Evolutionary conservation across 2,888 invertebrate species (phyloP).

Genomic region (Conchocele bisecta): DNA sequence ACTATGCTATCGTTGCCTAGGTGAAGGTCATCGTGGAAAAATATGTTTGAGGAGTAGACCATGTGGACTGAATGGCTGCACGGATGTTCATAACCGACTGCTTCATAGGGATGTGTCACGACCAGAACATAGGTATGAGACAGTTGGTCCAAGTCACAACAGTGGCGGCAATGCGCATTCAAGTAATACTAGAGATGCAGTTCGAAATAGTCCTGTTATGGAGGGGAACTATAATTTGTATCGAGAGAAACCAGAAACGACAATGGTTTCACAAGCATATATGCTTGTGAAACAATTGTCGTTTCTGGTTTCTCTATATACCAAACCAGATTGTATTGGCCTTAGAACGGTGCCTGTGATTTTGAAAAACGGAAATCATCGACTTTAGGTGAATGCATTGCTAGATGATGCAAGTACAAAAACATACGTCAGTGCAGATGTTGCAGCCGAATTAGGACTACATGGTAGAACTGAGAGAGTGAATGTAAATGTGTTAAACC

Average conservation of each 20-base stretch:
- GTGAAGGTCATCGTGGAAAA: constrained; percentile 3
- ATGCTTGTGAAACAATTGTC: no score
- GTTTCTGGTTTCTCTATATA: no score
- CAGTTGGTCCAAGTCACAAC: background rate
- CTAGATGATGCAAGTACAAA: constrained; percentile 51
- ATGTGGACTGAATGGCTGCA: constrained; percentile 1
- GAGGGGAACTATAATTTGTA: constrained; percentile 1
- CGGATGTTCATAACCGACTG: constrained; percentile 5
- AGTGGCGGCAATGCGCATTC: background rate
- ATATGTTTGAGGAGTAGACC: background rate
- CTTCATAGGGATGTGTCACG: constrained; percentile 2
- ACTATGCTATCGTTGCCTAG: constrained; percentile 5
- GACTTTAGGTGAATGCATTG: constrained; percentile 40
- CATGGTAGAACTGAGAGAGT: constrained; percentile 11
- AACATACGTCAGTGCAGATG: constrained; percentile 37
- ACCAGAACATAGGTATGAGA: no score
- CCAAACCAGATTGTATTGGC: constrained; percentile 14
- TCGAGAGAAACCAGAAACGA: background rate
- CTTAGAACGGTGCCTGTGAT: constrained; percentile 53
- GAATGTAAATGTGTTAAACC: constrained; percentile 25
- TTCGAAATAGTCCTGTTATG: background rate
- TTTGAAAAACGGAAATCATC: constrained; percentile 11
- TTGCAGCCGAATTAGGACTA: constrained; percentile 35
- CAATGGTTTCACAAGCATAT: background rate
- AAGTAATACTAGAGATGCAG: background rate